Base-by-base conservation (phyloP, 2,797 vertebrate species). In the Intellagama lesueurii region DNA sequence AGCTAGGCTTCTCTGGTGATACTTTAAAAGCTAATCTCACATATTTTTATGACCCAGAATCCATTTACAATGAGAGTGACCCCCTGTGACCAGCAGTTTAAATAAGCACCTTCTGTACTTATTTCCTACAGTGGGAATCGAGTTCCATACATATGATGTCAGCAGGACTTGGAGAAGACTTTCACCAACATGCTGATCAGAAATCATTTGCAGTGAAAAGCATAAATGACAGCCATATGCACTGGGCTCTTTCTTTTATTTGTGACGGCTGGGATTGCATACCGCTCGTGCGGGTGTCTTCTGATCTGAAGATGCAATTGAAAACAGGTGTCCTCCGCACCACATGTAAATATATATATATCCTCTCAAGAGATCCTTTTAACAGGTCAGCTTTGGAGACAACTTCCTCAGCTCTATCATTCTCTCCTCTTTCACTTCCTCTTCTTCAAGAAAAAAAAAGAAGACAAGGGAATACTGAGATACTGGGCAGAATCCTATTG, bases 71-170 rank as follows among this genome's bases (percentile, higher is more conserved):
- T 77, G 93, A 96, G 95, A 96, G 96, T 96, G 96, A 96, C 94
- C 95, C 90, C n/a, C 47, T 88, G 95, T 95, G 95, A 96, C 96
- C 95, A 95, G 83, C 26, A 52, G 91, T 95, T 97, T 96, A 96
- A 95, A 94, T 91, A 93, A 95, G 96, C 94, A 94, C 92, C 93
- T 85, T 91, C 91, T 56, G 14, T 92, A 80, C 44, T 24, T 91
- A 40, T 93, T 96, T 96, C 95, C 95, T 96, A 94, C 73, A 95
- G 95, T n/a, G 90, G 92, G 88, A 93, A 94, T 96, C 60, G 90
- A 97, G 96, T 97, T 97, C 97, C 96, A 96, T 88, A 94, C 0
- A 0, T 92, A 95, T 97, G 97, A 97, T 96, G 96, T 97, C 96
- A 97, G 94, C 49, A 94, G 92, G 93, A 87, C 90, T 93, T 30